Percentiles rank a stretch among this genome's conserved stretches.
Evolutionary conservation across 2,797 vertebrate species (phyloP).

Genomic region (Numenius phaeopus): DNA sequence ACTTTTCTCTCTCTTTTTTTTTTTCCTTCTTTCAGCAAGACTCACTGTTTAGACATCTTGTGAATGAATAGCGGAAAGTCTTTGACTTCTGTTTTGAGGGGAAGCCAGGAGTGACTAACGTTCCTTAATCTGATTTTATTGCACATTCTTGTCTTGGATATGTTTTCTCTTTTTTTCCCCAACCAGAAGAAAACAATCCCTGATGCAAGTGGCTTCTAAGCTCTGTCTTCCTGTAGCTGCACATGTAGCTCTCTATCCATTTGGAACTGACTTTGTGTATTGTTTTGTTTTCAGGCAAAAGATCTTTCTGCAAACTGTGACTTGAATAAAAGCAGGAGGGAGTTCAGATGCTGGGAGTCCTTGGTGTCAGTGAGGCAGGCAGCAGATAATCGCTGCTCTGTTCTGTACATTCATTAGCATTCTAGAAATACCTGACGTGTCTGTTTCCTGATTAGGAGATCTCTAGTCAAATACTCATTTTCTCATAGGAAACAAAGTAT

Average conservation of each 20-base stretch:
- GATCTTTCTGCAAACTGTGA: constrained; percentile 28
- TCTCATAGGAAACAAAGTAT: constrained; percentile 36
- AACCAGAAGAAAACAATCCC: constrained; percentile 40
- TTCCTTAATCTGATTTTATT: constrained; percentile 69
- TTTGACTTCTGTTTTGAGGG: constrained; percentile 71
- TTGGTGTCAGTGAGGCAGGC: constrained; percentile 29
- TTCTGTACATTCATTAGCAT: constrained; percentile 49
- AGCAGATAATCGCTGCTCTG: constrained; percentile 36
- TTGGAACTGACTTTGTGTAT: constrained; percentile 19
- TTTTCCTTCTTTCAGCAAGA: not conserved
- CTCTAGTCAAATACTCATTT: constrained; percentile 29
- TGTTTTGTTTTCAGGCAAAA: constrained; percentile 37
- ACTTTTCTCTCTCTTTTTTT: not conserved
- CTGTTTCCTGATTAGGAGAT: constrained; percentile 55
- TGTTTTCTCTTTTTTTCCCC: constrained; percentile 20
- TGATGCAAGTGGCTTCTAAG: constrained; percentile 44
- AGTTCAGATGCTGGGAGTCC: constrained; percentile 28
- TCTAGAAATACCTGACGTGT: constrained; percentile 53
- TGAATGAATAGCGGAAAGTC: constrained; percentile 64
- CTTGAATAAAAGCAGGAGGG: constrained; percentile 50
- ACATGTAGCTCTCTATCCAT: not conserved
- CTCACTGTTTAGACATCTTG: constrained; percentile 46
- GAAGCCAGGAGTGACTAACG: constrained; percentile 67
- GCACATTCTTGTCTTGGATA: constrained; percentile 54
- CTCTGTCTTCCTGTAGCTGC: constrained; percentile 41